These are phyloP conservation scores for Todus mexicanus DNA, from an alignment of 2,797 vertebrate species.

Conservation along the genomic window DNA sequence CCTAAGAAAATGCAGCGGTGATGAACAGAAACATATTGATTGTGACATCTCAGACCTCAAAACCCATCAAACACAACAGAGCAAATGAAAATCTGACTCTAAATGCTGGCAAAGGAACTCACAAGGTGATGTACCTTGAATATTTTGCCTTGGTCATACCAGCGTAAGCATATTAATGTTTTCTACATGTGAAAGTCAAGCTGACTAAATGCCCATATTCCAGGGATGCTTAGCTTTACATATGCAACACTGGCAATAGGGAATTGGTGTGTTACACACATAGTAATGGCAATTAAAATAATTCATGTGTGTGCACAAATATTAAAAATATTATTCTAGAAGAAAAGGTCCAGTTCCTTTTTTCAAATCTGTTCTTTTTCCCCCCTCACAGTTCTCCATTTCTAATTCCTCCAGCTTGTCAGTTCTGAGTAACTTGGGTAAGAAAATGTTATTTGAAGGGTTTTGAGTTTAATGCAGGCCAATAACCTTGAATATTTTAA, in stretches of 20 bases:
- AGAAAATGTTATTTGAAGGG: constrained; percentile 40
- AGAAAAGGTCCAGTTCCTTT: neutral
- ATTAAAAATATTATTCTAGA: neutral
- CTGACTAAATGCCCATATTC: neutral
- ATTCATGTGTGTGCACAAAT: neutral
- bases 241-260: neutral
- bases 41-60: neutral
- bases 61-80: neutral
- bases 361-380: neutral
- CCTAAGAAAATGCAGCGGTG: neutral
- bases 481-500: constrained; percentile 65
- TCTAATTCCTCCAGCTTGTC: constrained; percentile 11
- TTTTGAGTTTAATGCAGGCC: constrained; percentile 53
- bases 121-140: neutral
- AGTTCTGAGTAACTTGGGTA: constrained; percentile 29
- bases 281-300: neutral
- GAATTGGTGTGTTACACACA: neutral
- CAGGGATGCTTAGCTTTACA: neutral
- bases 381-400: neutral
- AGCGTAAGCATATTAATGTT: neutral
- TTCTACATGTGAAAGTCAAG: neutral
- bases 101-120: neutral
- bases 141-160: neutral
- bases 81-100: neutral
- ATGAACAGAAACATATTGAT: neutral